Conservation (phyloP, 2,113 vertebrate species). For the Forbesichthys agassizii region DNA sequence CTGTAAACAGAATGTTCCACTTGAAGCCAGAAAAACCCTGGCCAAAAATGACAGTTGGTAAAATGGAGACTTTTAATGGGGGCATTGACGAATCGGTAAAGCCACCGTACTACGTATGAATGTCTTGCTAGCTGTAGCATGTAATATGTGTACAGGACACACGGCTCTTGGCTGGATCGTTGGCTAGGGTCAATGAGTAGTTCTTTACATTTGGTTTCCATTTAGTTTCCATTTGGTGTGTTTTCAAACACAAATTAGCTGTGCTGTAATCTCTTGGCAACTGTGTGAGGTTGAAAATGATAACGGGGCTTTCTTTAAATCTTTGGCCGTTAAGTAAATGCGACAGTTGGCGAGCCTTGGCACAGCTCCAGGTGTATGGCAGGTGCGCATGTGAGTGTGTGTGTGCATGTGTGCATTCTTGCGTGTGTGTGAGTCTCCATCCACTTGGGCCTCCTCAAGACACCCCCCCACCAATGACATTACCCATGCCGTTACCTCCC, state of each 20-base stretch:
- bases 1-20: too few relatives aligned
- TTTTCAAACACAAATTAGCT: too few relatives aligned
- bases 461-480: constrained; percentile 39
- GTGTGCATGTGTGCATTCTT: neutral
- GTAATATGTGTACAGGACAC: too few relatives aligned
- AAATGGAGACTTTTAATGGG: neutral
- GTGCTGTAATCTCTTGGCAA: neutral
- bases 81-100: too few relatives aligned
- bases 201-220: too few relatives aligned
- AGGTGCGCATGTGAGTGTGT: constrained; percentile 3
- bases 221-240: too few relatives aligned
- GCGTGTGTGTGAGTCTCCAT: neutral
- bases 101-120: too few relatives aligned
- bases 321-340: constrained; percentile 40
- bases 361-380: constrained; percentile 43
- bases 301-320: constrained; percentile 19
- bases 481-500: constrained; percentile 30
- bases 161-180: too few relatives aligned
- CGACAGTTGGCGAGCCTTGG: constrained; percentile 63
- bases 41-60: neutral
- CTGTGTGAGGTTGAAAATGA: neutral
- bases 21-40: neutral
- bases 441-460: constrained; percentile 37
- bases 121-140: too few relatives aligned
- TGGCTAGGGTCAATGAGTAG: too few relatives aligned